These are phyloP conservation scores for Mylabris phalerata DNA, from an alignment of 1,140 invertebrate species.

Conservation along the genomic window DNA sequence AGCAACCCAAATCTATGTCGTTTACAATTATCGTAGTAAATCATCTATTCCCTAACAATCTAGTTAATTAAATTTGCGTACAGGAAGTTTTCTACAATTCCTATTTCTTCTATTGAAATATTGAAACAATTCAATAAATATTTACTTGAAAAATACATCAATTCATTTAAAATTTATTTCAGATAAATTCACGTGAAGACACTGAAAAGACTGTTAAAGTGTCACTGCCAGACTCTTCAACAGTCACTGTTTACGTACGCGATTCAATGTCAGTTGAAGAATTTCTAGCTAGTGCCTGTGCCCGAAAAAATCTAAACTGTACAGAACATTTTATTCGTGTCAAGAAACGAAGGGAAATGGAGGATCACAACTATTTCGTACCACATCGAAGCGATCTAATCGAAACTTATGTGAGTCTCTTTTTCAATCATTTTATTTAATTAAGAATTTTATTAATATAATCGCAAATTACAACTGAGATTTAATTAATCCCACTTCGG, in stretches of 20 bases:
- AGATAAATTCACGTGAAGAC: constrained; percentile 76
- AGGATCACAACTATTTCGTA: constrained; percentile 93
- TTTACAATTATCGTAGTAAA: too few relatives aligned
- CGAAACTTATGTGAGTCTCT: constrained; percentile 84
- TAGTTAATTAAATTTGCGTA: too few relatives aligned
- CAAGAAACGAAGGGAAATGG: constrained; percentile 89
- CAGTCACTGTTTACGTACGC: constrained; percentile 75
- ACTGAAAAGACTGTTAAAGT: constrained; percentile 82
- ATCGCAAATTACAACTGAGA: too few relatives aligned
- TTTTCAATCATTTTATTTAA: too few relatives aligned
- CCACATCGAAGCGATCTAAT: constrained; percentile 87
- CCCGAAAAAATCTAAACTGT: constrained; percentile 81
- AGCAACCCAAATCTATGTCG: too few relatives aligned
- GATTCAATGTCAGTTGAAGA: constrained; percentile 93
- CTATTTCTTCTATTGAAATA: not conserved
- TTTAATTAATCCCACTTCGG: too few relatives aligned
- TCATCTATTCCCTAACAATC: too few relatives aligned
- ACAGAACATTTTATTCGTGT: constrained; percentile 94
- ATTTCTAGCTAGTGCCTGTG: constrained; percentile 86
- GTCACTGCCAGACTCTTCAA: constrained; percentile 72
- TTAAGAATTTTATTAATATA: too few relatives aligned
- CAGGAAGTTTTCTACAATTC: too few relatives aligned
- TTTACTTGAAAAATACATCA: not conserved
- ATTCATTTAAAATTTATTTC: constrained; percentile 20
- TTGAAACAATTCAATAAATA: not conserved